Evolutionary conservation across 2,113 vertebrate species (phyloP).

Genomic region (Arenaria interpres): DNA sequence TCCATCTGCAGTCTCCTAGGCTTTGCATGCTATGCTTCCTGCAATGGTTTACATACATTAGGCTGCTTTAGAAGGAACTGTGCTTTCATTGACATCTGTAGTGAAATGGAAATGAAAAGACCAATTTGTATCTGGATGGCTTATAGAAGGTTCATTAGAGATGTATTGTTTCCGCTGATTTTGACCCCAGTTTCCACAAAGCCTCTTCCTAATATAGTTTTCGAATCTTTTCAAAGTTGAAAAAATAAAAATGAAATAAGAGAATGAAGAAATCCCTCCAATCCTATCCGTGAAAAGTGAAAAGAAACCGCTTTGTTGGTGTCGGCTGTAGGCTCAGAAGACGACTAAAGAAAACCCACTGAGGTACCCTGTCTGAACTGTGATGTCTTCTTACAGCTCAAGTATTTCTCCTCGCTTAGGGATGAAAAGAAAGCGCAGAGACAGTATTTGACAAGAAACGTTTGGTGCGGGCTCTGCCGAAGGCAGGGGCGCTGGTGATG

Average conservation of each 20-base stretch:
- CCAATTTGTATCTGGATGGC: conserved; percentile 12
- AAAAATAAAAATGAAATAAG: neutral
- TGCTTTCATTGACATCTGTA: conserved; percentile 60
- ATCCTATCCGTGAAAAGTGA: neutral
- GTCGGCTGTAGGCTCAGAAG: neutral
- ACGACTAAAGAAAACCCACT: neutral
- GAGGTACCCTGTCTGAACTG: accelerated
- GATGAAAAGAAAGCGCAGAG: neutral
- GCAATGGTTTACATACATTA: conserved; percentile 60
- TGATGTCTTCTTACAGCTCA: neutral
- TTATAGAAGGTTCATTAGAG: conserved; percentile 37
- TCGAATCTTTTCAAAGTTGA: neutral
- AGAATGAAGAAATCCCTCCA: neutral
- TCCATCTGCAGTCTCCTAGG: conserved; percentile 65
- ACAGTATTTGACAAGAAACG: neutral
- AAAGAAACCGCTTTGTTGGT: neutral
- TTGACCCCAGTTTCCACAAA: neutral
- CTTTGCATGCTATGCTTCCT: neutral
- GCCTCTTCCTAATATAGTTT: neutral
- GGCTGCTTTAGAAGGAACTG: conserved; percentile 35
- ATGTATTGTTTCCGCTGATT: neutral
- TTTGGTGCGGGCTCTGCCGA: neutral
- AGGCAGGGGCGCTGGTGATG: accelerated
- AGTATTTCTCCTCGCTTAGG: neutral
- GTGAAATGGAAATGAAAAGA: conserved; percentile 52